Base-by-base conservation (phyloP, 2,888 invertebrate genomes). In the Uloborus plumipes region DNA sequence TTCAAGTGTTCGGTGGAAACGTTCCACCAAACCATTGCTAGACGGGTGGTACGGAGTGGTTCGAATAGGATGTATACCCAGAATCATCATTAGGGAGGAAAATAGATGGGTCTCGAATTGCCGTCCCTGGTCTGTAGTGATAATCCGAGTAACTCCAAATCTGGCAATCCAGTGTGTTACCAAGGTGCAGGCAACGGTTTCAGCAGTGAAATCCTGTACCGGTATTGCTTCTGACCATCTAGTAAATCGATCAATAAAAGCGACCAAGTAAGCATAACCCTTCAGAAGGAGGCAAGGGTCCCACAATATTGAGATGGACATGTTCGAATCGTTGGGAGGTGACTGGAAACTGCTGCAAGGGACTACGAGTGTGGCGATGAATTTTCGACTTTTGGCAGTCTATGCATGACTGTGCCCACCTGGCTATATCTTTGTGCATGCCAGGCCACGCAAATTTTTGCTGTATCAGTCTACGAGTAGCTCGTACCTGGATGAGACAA, bases 181-280 rank as follows among this genome's bases (percentile, higher is more conserved):
- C 14, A 76, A 53, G 20, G 55, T 20, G 22, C 14, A 0, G 3
- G 76, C 53, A 1, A 76, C 62, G 6, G 69, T 61, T 18, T 55
- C 55, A 22, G 72, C 79, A 14, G 62, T 50, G 11, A 72, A 72
- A 14, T 73, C 47, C 13, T 7, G 11, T 16, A 67, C 59, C 7
- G 70, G 77, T 15, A 31, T 1, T 2, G 69, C 61, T 59, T 77
- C 77, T 7, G 67, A 50, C 66, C 69, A 73, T 39, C 73, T 22
- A 14, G 73, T 39, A 9, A 66, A 73, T 2, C 80, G 9, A 49
- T 73, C 61, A 11, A 61, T 80, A 2, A 20, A 6, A 6, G 47
- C 59, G 0, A 67, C 9, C 4, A 47, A 22, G 18, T 67, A 67
- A 18, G 50, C 26, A 18, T 20, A 51, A 16, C 51, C 31, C 31